Base-by-base conservation (phyloP, 2,888 invertebrate genomes). In the Drosophila algonquin region DNA sequence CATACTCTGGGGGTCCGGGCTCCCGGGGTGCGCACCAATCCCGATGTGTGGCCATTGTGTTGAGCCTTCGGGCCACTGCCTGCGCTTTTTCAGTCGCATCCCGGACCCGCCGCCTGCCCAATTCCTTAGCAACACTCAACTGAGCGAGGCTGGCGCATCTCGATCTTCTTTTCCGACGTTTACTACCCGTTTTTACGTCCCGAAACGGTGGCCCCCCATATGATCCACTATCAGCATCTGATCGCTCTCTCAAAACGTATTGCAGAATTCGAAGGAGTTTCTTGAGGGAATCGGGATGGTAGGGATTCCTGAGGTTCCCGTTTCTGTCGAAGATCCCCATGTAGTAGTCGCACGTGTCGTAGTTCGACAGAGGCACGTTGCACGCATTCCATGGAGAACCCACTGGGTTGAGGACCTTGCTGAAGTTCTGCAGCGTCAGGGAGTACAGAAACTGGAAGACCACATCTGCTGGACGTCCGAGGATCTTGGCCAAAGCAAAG, bases 341-440 rank as follows among this genome's bases (percentile, higher is more conserved):
- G 35, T 61, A 81, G 0, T 58, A 16, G 1, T 71, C 69, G 47
- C 79, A 79, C 24, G 35, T 18, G 9, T 32, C 52, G 0, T 16
- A 24, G 1, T 44, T 52, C 7, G 45, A 21, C 4, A 78, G 10
- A 0, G 80, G 80, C 46, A 80, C 74, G 0, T 52, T 40, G 30
- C 55, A 65, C 1, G 8, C 0, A 14, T n/a, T 48, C 16, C 50
- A 52, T 0, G 7, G 10, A 0, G 18, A 0, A 0, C 12, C 5
- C 1, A 3, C 8, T 0, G 82, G 74, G 3, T 53, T 40, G 27
- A 79, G 27, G 3, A 80, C 53, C n/a, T 7, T 24, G 2, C 45
- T 14, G 40, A 80, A 80, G 21, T 80, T 82, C 63, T 77, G 80
- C 52, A 77, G 18, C 7, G 75, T 75, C 10, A 81, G 45, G 2